Percentiles rank a stretch among this genome's conserved stretches.
phyloP scores from a whole-genome alignment of 2,113 vertebrate species.

The Hypomesus transpacificus region DNA sequence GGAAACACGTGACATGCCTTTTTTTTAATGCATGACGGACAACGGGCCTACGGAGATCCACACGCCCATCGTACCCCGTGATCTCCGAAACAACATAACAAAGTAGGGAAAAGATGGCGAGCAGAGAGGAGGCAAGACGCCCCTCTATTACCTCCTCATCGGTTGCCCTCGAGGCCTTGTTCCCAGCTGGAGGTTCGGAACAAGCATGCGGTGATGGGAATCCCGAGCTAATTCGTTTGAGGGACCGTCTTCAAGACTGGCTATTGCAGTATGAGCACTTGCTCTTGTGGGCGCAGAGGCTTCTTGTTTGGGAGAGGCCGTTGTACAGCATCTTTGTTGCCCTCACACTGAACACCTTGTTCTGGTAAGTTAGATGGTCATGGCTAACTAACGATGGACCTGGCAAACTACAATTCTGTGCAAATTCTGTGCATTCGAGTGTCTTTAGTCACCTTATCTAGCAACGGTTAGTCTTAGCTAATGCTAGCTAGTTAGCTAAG shows the following conservation, averaged over 20 bases:
- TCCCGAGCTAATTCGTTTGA: slow-evolving; percentile 67
- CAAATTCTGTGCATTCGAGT: no score
- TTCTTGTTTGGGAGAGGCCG: slow-evolving; percentile 94
- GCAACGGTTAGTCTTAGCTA: no score
- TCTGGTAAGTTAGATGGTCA: slow-evolving; percentile 76
- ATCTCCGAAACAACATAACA: slow-evolving; percentile 67
- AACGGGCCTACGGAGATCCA: slow-evolving; percentile 17
- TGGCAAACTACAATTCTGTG: no score
- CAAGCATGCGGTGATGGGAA: slow-evolving; percentile 41
- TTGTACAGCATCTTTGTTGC: slow-evolving; percentile 84
- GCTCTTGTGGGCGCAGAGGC: slow-evolving; percentile 78
- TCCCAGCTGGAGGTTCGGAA: slow-evolving; percentile 62
- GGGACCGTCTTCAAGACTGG: slow-evolving; percentile 80
- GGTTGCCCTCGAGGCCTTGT: slow-evolving; percentile 69
- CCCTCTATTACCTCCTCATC: slow-evolving; percentile 56
- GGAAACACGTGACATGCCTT: slow-evolving; percentile 63
- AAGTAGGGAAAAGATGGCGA: slow-evolving; percentile 72
- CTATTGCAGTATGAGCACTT: slow-evolving; percentile 73
- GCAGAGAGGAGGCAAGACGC: slow-evolving; percentile 68
- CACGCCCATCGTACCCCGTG: slow-evolving; percentile 58
- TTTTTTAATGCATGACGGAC: slow-evolving; percentile 25
- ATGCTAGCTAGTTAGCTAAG: slow-evolving; percentile 7
- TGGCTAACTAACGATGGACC: not conserved
- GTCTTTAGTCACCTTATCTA: no score
- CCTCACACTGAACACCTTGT: slow-evolving; percentile 83